phyloP scores from a whole-genome alignment of 2,888 invertebrate species.

The Acrobasis suavella region DNA sequence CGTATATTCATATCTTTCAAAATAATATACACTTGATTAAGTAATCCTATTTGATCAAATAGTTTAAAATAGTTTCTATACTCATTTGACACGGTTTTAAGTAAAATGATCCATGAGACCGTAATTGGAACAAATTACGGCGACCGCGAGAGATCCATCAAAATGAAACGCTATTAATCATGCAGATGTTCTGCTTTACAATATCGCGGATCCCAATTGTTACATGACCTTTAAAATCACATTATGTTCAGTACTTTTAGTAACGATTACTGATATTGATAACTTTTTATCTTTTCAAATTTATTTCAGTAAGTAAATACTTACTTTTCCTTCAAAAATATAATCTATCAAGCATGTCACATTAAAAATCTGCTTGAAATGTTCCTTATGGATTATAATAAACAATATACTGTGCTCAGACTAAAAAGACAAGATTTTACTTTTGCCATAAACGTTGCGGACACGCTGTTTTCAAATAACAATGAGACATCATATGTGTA shows the following conservation, averaged over 20 bases:
- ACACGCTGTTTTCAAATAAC: constrained; percentile 30
- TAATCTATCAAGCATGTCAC: no score
- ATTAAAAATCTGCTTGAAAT: no score
- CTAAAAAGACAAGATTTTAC: background rate
- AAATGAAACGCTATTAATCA: background rate
- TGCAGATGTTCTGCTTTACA: background rate
- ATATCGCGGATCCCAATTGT: constrained; percentile 26
- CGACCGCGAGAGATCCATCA: constrained; percentile 2
- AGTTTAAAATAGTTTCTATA: no score
- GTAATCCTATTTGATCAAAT: no score
- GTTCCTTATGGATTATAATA: no score
- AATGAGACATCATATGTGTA: constrained; percentile 38
- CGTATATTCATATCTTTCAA: no score
- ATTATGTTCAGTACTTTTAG: background rate
- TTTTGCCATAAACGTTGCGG: background rate
- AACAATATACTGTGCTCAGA: background rate
- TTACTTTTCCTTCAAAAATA: no score
- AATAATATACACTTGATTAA: no score
- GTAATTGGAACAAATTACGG: background rate
- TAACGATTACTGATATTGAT: no score
- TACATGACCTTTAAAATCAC: constrained; percentile 7
- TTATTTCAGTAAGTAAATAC: no score
- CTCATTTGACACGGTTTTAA: constrained; percentile 14
- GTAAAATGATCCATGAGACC: constrained; percentile 12
- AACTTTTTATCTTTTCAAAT: no score